Evolutionary conservation across 1,140 invertebrate genomes (phyloP).

Genomic region (Drosophila bocki): DNA sequence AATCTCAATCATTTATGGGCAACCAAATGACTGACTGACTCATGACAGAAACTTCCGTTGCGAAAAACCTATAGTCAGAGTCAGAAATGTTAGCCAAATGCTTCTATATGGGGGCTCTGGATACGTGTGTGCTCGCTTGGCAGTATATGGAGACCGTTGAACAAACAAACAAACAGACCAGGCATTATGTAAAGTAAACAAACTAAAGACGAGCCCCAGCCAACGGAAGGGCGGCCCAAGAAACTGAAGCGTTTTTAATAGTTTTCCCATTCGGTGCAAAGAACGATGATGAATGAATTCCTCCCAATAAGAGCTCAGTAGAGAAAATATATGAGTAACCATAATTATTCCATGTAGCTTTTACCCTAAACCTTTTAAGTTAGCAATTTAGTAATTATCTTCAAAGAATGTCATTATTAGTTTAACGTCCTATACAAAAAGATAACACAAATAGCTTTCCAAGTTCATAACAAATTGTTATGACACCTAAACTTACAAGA

Average conservation of each 20-base stretch:
- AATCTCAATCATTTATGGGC: conserved; percentile 50
- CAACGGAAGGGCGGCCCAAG: conserved; percentile 43
- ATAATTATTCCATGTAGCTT: background rate
- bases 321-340: background rate
- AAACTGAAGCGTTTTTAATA: conserved; percentile 72
- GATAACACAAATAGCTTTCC: background rate
- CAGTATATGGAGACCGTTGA: conserved; percentile 64
- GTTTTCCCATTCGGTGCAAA: conserved; percentile 46
- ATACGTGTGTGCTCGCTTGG: conserved; percentile 21
- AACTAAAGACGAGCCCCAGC: conserved; percentile 26
- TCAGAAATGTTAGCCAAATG: conserved; percentile 51
- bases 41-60: conserved; percentile 79
- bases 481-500: background rate
- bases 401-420: background rate
- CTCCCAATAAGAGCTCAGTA: conserved; percentile 30
- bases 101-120: conserved; percentile 26
- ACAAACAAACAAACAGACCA: conserved; percentile 49
- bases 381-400: background rate
- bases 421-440: background rate
- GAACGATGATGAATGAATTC: conserved; percentile 47
- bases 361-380: background rate
- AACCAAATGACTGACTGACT: conserved; percentile 49
- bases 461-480: background rate
- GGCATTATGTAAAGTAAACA: conserved; percentile 70
- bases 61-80: conserved; percentile 56